Conservation (phyloP, 2,888 invertebrate genomes). For the Rambutsinella grinnellia region DNA sequence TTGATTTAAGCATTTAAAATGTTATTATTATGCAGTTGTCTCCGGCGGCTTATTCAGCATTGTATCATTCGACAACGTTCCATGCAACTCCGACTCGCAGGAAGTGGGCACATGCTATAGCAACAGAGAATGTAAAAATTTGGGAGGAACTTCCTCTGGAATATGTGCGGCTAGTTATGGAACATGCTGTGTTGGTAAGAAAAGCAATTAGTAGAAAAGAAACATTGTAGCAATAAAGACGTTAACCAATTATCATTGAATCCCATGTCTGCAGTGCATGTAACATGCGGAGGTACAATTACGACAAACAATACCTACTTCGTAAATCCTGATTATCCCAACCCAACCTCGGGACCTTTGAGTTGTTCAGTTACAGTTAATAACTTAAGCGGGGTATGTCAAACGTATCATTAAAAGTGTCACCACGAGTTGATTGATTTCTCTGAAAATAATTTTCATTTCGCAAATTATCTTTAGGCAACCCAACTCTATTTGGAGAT, state of each 20-base stretch:
- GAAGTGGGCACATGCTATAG: slow-evolving; percentile 82
- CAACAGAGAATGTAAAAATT: slow-evolving; percentile 79
- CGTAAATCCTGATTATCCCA: slow-evolving; percentile 82
- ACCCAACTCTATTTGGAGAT: slow-evolving; percentile 82
- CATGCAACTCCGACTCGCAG: slow-evolving; percentile 57
- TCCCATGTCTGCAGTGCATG: slow-evolving; percentile 74
- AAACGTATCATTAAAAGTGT: neutral
- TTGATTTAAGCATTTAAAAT: neutral
- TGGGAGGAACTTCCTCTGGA: slow-evolving; percentile 81
- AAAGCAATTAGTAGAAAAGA: slow-evolving; percentile 8
- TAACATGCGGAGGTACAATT: slow-evolving; percentile 77
- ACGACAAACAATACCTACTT: slow-evolving; percentile 89
- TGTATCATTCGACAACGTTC: slow-evolving; percentile 65
- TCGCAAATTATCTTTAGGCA: slow-evolving; percentile 64
- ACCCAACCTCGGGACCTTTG: slow-evolving; percentile 76
- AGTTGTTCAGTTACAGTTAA: slow-evolving; percentile 81
- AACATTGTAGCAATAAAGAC: too few species aligned
- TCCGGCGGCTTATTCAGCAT: slow-evolving; percentile 65
- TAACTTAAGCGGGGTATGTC: slow-evolving; percentile 74
- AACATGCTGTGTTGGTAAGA: slow-evolving; percentile 86
- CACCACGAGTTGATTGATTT: neutral
- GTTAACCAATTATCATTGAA: too few species aligned
- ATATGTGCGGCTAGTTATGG: slow-evolving; percentile 82
- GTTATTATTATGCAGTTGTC: slow-evolving; percentile 50
- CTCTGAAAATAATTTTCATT: neutral